These are phyloP conservation scores for Aviceda subcristata DNA, from an alignment of 2,113 vertebrate genomes.

Conservation along the genomic window DNA sequence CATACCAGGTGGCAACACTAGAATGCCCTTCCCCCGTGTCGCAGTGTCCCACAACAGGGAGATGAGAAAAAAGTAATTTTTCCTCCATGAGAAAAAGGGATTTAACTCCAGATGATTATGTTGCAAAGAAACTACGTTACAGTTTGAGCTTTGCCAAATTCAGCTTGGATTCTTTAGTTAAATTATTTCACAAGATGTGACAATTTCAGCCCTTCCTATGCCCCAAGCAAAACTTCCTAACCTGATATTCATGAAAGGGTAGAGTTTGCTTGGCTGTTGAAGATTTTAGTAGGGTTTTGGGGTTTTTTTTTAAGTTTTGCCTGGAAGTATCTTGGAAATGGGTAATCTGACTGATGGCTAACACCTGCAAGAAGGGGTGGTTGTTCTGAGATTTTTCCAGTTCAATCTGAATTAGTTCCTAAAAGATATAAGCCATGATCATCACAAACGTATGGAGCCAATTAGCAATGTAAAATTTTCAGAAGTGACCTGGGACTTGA, in stretches of 20 bases:
- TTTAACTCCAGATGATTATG: neutral
- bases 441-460: neutral
- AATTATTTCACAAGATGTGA: neutral
- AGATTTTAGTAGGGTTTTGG: neutral
- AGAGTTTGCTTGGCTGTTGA: neutral
- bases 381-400: neutral
- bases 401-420: neutral
- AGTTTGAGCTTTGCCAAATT: neutral
- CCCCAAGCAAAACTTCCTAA: neutral
- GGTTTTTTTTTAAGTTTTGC: neutral
- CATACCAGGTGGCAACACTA: neutral
- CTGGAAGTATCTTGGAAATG: neutral
- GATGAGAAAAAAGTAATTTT: neutral
- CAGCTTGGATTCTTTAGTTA: neutral
- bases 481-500: neutral
- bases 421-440: neutral
- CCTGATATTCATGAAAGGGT: neutral
- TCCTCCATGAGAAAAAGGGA: neutral
- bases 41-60: neutral
- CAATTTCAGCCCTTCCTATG: slow-evolving; percentile 18
- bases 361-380: neutral
- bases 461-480: neutral
- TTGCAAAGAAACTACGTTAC: neutral
- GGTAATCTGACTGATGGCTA: neutral
- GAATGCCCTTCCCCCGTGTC: neutral